Percentiles rank a stretch among this genome's conserved stretches.
These are phyloP conservation scores for Neotoxoptera formosana DNA, from an alignment of 1,140 invertebrate species.

Conservation along the genomic window DNA sequence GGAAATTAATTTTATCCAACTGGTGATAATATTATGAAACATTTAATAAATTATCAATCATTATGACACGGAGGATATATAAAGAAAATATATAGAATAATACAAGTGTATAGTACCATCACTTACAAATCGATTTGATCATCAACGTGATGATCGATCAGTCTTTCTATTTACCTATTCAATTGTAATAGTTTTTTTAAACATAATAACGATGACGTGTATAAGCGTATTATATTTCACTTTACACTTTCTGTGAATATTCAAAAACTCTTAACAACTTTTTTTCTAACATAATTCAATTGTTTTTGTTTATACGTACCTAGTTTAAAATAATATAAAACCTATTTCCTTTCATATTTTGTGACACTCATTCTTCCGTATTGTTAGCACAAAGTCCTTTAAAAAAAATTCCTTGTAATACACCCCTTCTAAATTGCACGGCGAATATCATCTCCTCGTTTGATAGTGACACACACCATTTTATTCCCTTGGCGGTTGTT, in stretches of 20 bases:
- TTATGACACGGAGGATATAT: not conserved
- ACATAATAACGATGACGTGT: not conserved
- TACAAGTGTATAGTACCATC: not conserved
- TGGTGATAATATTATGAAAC: not conserved
- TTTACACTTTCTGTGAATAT: not conserved
- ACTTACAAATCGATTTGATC: not conserved
- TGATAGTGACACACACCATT: constrained; percentile 4
- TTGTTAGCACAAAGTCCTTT: not conserved
- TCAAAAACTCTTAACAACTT: not conserved
- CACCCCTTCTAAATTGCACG: not conserved
- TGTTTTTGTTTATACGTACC: not conserved
- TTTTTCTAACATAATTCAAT: not conserved
- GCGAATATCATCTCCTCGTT: not conserved
- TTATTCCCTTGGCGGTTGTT: not conserved
- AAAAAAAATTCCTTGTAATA: constrained; percentile 12
- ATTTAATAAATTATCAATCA: not conserved
- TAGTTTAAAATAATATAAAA: constrained; percentile 4
- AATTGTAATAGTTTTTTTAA: not conserved
- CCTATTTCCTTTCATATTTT: not conserved
- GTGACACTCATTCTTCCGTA: not conserved
- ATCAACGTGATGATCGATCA: not conserved
- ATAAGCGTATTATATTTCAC: not conserved
- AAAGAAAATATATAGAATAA: not conserved
- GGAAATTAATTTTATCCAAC: not conserved
- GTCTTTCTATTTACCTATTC: not conserved